phyloP scores from a whole-genome alignment of 2,113 vertebrate species.

The Rhynchopsitta pachyrhyncha region DNA sequence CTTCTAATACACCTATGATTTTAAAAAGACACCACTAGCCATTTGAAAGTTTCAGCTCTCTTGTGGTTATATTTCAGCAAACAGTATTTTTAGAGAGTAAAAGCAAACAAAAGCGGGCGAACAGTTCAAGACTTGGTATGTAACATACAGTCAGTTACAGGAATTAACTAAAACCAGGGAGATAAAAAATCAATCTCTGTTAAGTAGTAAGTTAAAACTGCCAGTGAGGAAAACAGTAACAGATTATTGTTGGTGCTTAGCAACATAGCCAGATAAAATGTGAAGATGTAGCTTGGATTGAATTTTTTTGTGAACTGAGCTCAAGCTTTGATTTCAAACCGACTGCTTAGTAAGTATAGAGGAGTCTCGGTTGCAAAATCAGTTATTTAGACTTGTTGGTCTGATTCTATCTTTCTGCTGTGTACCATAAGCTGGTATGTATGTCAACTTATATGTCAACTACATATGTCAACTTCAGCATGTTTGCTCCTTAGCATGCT shows the following conservation, averaged over 20 bases:
- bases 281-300: not conserved
- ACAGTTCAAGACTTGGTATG: not conserved
- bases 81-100: not conserved
- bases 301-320: not conserved
- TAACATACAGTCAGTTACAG: not conserved
- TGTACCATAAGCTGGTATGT: not conserved
- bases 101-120: not conserved
- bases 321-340: not conserved
- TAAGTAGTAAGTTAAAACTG: not conserved
- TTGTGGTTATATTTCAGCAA: not conserved
- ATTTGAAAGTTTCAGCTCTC: not conserved
- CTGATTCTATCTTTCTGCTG: not conserved
- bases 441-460: too few species aligned
- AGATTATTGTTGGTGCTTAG: not conserved
- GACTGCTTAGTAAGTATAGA: not conserved
- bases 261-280: not conserved
- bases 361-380: not conserved
- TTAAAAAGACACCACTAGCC: not conserved
- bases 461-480: not conserved
- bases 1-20: not conserved
- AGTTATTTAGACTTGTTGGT: not conserved
- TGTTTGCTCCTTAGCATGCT: not conserved
- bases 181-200: not conserved
- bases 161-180: not conserved
- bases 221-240: not conserved